Evolutionary conservation across 2,888 invertebrate species (phyloP), one percentile per base, ranked within the genome.

Genomic region (Sympetrum striolatum): DNA sequence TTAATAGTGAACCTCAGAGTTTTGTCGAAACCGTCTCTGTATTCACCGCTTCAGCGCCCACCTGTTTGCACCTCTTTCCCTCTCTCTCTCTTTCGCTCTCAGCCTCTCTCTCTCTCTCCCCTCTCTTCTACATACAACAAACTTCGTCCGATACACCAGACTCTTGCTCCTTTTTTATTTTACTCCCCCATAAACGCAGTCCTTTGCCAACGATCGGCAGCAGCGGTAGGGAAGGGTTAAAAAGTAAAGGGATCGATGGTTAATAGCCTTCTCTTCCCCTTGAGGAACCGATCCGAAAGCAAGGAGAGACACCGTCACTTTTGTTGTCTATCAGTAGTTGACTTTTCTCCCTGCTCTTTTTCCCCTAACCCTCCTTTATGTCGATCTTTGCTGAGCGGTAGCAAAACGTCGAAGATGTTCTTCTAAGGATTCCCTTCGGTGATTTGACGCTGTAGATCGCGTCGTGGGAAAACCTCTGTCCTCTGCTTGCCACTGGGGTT

Each of bases 21-120:
- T 86, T 86, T 35, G 60, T 86, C 58, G 37, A 86, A 86, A 86
- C 60, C 60, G 64, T 37, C 86, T 60, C n/a, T 86, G 86, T 86
- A 60, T 60, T 86, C 86, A 60, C 86, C 86, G 86, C 86, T 86
- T 86, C 86, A 86, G 86, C 86, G 86, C 86, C 86, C 86, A 86
- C 86, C 86, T 86, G 86, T 86, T 86, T 86, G 86, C 86, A 86
- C 86, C 86, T 86, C 82, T 82, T 22, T 58, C 82, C 53, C 60
- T 64, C 86, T 39, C 58, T 39, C 86, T 82, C 82, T 3, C 82
- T 48, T 35, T 5, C 58, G 12, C 22, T 15, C 58, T 12, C 35
- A 35, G 31, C 14, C 35, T 25, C 18, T 25, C 81, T 12, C 44
- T 53, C 58, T 82, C 58, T 31, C 82, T 58, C 35, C 22, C 82